Evolutionary conservation across 1,140 invertebrate genomes (phyloP).

Genomic region (Drosophila elegans): DNA sequence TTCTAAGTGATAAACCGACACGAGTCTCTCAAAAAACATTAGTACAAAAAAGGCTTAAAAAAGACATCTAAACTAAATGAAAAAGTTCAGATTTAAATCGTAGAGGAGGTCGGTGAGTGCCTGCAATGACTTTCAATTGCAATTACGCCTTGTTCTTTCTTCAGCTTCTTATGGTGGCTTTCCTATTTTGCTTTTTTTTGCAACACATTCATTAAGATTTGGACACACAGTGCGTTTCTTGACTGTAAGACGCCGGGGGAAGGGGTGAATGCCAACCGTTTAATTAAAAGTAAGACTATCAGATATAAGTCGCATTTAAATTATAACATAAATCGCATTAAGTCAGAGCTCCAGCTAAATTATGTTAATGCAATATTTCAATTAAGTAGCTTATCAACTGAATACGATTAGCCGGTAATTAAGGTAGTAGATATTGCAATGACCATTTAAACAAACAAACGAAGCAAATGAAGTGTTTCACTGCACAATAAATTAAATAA

Average conservation of each 20-base stretch:
- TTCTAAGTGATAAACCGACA: slow-evolving; percentile 2
- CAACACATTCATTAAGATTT: slow-evolving; percentile 6
- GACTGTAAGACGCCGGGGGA: not conserved
- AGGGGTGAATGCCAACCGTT: slow-evolving; percentile 1
- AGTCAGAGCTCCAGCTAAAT: not conserved
- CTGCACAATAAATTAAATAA: slow-evolving; percentile 14
- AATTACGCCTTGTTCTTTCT: slow-evolving; percentile 3
- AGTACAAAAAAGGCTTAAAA: slow-evolving; percentile 28
- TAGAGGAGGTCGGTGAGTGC: slow-evolving; percentile 13
- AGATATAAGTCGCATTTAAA: not conserved
- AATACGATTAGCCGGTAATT: slow-evolving; percentile 7
- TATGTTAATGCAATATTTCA: not conserved
- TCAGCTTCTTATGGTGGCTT: slow-evolving; percentile 29
- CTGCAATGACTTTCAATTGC: slow-evolving; percentile 7
- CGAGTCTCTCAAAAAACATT: slow-evolving; percentile 15
- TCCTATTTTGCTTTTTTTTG: not conserved
- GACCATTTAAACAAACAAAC: slow-evolving; percentile 1
- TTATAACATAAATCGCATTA: not conserved
- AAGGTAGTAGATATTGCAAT: slow-evolving; percentile 9
- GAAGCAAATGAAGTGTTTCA: slow-evolving; percentile 1
- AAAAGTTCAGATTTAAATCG: slow-evolving; percentile 5
- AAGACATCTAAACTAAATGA: slow-evolving; percentile 29
- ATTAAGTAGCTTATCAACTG: not conserved
- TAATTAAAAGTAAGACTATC: not conserved
- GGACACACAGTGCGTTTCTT: slow-evolving; percentile 15